Conservation (phyloP, 1,140 invertebrate species). For the Aphelinus atriplicis region DNA sequence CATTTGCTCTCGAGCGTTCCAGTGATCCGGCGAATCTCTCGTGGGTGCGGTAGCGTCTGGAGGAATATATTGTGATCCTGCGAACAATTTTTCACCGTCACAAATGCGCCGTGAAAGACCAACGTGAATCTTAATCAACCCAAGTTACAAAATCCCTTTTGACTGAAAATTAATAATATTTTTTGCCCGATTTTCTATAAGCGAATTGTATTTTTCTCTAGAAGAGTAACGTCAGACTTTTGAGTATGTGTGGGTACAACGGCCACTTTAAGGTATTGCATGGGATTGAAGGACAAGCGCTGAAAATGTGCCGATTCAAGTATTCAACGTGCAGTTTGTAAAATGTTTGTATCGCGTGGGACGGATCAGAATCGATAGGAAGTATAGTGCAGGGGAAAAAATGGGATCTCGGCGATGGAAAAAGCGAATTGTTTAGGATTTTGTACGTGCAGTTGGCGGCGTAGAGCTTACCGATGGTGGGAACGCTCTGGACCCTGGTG, state of each 20-base stretch:
- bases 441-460: not conserved
- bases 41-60: conserved; percentile 45
- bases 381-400: not conserved
- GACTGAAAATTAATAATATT: not conserved
- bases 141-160: not conserved
- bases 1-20: conserved; percentile 55
- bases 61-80: conserved; percentile 53
- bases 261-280: no score
- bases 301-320: no score
- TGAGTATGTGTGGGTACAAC: no score
- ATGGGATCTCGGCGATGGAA: no score
- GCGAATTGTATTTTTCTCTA: no score
- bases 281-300: no score
- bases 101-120: not conserved
- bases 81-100: no score
- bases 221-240: no score
- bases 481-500: conserved; percentile 62
- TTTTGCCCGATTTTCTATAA: not conserved
- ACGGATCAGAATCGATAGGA: not conserved
- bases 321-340: no score
- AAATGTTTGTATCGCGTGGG: not conserved
- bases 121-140: not conserved
- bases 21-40: conserved; percentile 55
- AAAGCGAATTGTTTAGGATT: no score
- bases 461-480: conserved; percentile 55